phyloP scores from a whole-genome alignment of 2,888 invertebrate species.

The Eustalomyia histrio region DNA sequence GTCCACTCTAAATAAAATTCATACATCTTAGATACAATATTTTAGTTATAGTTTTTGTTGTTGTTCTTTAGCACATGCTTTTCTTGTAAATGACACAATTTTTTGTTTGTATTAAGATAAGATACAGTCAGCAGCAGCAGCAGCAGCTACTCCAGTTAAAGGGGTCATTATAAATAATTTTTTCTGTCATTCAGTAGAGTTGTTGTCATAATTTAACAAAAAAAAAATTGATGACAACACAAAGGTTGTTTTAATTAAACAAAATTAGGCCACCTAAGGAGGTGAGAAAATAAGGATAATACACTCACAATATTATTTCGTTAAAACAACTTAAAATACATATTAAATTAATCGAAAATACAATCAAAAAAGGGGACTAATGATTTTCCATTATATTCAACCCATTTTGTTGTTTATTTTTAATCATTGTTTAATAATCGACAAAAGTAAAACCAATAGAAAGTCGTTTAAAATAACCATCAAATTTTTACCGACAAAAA shows the following conservation, averaged over 20 bases:
- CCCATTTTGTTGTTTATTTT: too few relatives aligned
- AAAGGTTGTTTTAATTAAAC: neutral
- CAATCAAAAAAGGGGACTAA: too few relatives aligned
- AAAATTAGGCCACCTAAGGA: neutral
- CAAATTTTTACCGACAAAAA: too few relatives aligned
- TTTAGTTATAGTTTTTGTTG: neutral
- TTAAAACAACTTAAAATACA: too few relatives aligned
- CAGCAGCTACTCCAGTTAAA: constrained; percentile 1
- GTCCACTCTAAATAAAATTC: too few relatives aligned
- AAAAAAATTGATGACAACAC: neutral
- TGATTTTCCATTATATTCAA: too few relatives aligned
- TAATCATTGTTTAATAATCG: too few relatives aligned
- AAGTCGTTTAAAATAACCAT: too few relatives aligned
- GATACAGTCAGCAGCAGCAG: neutral
- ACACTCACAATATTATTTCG: too few relatives aligned
- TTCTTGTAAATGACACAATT: constrained; percentile 1
- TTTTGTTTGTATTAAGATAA: neutral
- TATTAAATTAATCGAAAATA: too few relatives aligned
- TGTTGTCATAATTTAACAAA: constrained; percentile 1
- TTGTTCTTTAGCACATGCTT: constrained; percentile 4
- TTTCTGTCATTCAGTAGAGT: constrained; percentile 6
- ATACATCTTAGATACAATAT: neutral
- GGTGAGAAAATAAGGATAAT: neutral
- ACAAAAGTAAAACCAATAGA: too few relatives aligned
- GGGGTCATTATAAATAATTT: constrained; percentile 1